A percentile compares a stretch with the other conserved stretches of the same genome.
phyloP scores from a whole-genome alignment of 2,888 invertebrate genomes.

The Cataglyphis altisquamis region DNA sequence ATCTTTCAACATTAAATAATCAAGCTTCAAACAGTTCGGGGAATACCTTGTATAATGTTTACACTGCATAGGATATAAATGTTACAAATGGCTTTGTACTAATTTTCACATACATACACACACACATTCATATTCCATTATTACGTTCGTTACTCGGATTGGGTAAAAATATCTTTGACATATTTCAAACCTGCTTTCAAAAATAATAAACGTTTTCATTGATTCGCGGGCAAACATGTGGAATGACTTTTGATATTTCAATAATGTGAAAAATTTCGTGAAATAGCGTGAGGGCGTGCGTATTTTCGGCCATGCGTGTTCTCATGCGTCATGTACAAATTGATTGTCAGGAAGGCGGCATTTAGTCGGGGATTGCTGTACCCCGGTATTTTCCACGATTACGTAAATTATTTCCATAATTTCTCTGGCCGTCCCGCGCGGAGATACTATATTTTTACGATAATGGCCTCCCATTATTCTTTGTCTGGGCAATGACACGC shows the following conservation, averaged over 20 bases:
- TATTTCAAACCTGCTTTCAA: constrained; percentile 38
- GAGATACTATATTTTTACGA: constrained; percentile 62
- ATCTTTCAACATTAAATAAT: not conserved
- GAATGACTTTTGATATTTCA: constrained; percentile 52
- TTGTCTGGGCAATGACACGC: constrained; percentile 57
- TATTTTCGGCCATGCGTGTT: constrained; percentile 23
- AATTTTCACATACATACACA: constrained; percentile 14
- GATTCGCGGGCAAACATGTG: constrained; percentile 46
- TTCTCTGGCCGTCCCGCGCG: constrained; percentile 48
- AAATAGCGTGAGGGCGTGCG: constrained; percentile 21
- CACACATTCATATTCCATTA: constrained; percentile 26
- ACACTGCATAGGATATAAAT: not conserved
- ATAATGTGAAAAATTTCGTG: constrained; percentile 54
- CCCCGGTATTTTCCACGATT: constrained; percentile 55
- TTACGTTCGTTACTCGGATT: constrained; percentile 25
- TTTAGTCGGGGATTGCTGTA: constrained; percentile 52
- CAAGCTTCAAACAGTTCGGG: not conserved
- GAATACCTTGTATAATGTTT: not conserved
- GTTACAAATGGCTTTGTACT: constrained; percentile 44
- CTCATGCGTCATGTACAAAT: constrained; percentile 51
- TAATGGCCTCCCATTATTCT: constrained; percentile 60
- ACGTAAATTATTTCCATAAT: constrained; percentile 67
- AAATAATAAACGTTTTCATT: constrained; percentile 54
- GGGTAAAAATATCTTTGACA: constrained; percentile 48
- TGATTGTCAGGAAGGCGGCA: constrained; percentile 42